Base-by-base conservation (phyloP, 1,140 invertebrate genomes). In the Drosophila lacertosa region DNA sequence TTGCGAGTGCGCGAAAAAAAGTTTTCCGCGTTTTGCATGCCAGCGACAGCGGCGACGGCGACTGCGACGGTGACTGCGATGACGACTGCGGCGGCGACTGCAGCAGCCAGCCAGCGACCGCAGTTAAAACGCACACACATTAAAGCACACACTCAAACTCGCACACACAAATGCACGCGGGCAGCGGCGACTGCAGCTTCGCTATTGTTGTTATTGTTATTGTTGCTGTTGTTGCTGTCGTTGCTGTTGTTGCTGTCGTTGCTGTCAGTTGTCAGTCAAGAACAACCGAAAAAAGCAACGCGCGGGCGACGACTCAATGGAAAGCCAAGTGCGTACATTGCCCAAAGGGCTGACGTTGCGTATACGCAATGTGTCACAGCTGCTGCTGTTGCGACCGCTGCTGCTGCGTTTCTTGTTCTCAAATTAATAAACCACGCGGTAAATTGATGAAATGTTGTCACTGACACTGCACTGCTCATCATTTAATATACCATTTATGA, bases 1-100 rank as follows among this genome's bases (percentile, higher is more conserved):
- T 84, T 77, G 81, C 82, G 82, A 86, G 82, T 86, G 81, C 82
- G 77, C 81, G 81, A 86, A 88, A 86, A 84, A 86, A 88, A 83
- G 70, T 84, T 84, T 84, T 84, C 81, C 81, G 81, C 80, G 78
- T 84, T 84, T 84, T 77, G 80, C 81, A 84, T 84, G 81, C 74
- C 82, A 66, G 62, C 51, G 58, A 58, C 80, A 39, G 58, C 80
- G 42, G 58, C 64, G 59, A 63, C 79, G 24, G 72, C 65, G 74
- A 64, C 79, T 51, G 44, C 42, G 62, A 47, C 74, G 50, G 37
- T 64, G 74, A 63, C 58, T 70, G 18, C 24, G 29, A 33, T 63
- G 11, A 53, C 33, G 54, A 24, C 58, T 45, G 63, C 62, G 39
- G 45, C 65, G 48, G 47, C 77, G 66, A 68, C 57, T 54, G 48